Conservation (phyloP, 2,113 vertebrate genomes). For the Hemibagrus wyckioides region DNA sequence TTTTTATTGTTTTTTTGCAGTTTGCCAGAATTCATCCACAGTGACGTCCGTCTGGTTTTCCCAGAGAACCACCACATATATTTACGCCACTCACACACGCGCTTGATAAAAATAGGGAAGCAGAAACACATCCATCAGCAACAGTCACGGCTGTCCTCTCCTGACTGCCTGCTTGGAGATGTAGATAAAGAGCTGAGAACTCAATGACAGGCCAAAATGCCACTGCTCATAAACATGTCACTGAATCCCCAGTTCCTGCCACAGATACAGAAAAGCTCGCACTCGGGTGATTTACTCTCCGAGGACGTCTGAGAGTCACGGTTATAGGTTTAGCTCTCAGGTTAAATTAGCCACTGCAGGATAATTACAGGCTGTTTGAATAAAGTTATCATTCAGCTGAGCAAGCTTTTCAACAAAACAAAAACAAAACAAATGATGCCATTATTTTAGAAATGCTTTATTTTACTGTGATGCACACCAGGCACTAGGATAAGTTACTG, state of each 20-base stretch:
- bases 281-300: neutral
- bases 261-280: neutral
- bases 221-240: neutral
- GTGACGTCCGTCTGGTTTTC: neutral
- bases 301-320: neutral
- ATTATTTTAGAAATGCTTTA: no score
- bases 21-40: neutral
- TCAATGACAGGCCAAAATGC: neutral
- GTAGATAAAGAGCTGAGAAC: conserved; percentile 8
- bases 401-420: neutral
- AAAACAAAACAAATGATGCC: neutral
- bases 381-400: neutral
- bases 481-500: no score
- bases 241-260: neutral
- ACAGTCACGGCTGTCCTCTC: neutral
- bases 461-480: no score
- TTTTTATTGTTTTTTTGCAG: neutral
- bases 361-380: no score
- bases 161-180: conserved; percentile 8
- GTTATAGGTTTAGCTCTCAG: neutral
- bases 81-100: neutral
- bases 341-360: neutral
- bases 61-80: neutral
- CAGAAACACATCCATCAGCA: neutral
- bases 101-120: neutral